Conservation (phyloP, 2,797 vertebrate genomes). For the Heliangelus exortis region DNA sequence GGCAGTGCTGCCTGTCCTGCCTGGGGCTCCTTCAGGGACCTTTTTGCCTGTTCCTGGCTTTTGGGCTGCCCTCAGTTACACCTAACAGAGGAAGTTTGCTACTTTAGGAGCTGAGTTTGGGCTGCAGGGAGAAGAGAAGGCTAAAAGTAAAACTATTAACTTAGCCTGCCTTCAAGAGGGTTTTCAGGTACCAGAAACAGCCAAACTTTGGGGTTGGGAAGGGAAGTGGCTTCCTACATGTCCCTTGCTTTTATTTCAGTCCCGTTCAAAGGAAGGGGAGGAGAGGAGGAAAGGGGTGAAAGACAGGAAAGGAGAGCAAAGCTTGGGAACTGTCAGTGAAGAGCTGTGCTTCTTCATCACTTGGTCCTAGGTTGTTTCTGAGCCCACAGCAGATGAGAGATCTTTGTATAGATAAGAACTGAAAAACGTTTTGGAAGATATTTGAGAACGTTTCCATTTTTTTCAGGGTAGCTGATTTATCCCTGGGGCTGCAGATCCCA, state of each 20-base stretch:
- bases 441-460: neutral
- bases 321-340: neutral
- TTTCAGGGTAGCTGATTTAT: constrained; percentile 4
- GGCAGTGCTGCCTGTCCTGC: neutral
- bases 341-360: neutral
- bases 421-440: neutral
- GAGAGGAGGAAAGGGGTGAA: neutral
- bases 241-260: neutral
- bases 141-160: neutral
- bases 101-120: neutral
- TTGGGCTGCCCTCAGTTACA: neutral
- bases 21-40: neutral
- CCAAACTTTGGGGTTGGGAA: neutral
- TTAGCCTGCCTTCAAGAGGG: neutral
- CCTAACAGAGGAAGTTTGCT: neutral
- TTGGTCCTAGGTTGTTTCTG: neutral
- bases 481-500: neutral
- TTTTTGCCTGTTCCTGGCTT: neutral
- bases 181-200: neutral
- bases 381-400: neutral
- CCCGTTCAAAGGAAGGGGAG: neutral
- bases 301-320: neutral
- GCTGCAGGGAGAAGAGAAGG: neutral
- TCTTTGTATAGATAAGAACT: neutral
- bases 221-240: neutral